Evolutionary conservation across 1,140 invertebrate genomes (phyloP).

Genomic region (Amyelois transitella): DNA sequence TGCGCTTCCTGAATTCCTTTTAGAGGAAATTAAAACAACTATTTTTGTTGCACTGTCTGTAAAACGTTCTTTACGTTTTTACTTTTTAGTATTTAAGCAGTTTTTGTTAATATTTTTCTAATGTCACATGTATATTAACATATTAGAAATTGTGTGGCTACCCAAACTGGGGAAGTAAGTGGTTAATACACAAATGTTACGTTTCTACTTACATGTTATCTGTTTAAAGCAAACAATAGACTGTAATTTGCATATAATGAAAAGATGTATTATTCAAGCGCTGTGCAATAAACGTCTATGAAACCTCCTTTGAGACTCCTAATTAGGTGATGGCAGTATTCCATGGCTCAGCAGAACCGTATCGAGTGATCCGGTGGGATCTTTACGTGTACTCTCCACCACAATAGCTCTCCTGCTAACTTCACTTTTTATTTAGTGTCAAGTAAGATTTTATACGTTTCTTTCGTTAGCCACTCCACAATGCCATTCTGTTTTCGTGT

Average conservation of each 20-base stretch:
- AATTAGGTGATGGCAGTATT: slow-evolving; percentile 30
- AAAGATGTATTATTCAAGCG: background rate
- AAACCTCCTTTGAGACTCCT: slow-evolving; percentile 7
- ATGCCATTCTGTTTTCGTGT: slow-evolving; percentile 26
- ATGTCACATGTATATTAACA: too few species aligned
- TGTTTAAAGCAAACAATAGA: slow-evolving; percentile 7
- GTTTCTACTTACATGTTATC: background rate
- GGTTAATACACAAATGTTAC: background rate
- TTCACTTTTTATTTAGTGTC: slow-evolving; percentile 47
- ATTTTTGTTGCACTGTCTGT: background rate
- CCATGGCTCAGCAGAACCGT: slow-evolving; percentile 3
- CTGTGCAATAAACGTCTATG: background rate
- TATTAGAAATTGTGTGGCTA: too few species aligned
- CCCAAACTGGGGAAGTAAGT: too few species aligned
- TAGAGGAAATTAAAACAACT: background rate
- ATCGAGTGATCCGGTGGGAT: slow-evolving; percentile 29
- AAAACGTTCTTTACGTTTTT: background rate
- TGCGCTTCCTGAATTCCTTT: background rate
- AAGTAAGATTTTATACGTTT: slow-evolving; percentile 36
- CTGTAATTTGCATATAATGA: slow-evolving; percentile 8
- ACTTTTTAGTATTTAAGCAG: background rate
- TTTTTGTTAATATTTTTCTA: too few species aligned
- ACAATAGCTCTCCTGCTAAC: slow-evolving; percentile 40
- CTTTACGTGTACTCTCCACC: slow-evolving; percentile 31
- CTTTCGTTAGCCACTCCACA: slow-evolving; percentile 23